Evolutionary conservation across 2,797 vertebrate genomes (phyloP).

Genomic region (Ptychobarbus kaznakovi): DNA sequence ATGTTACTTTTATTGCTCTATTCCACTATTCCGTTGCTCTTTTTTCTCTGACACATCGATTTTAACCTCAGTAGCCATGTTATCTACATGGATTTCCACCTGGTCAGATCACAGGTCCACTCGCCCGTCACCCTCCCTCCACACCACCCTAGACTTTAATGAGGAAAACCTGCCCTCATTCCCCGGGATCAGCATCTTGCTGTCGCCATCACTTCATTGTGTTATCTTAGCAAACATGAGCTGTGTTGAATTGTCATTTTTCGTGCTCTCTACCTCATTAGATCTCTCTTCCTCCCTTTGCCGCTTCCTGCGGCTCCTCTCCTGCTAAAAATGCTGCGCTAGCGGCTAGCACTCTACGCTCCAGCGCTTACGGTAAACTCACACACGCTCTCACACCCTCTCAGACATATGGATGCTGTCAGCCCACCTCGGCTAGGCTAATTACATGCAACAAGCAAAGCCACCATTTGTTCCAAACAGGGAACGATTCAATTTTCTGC

Average conservation of each 20-base stretch:
- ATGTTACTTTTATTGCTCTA: not conserved
- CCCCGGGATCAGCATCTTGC: slow-evolving; percentile 24
- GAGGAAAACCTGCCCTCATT: slow-evolving; percentile 14
- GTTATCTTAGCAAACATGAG: slow-evolving; percentile 51
- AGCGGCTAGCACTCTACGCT: slow-evolving; percentile 53
- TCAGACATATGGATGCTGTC: slow-evolving; percentile 65
- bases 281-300: slow-evolving; percentile 47
- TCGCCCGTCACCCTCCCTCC: not conserved
- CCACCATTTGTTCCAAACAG: slow-evolving; percentile 65
- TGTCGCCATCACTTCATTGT: slow-evolving; percentile 30
- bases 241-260: slow-evolving; percentile 44
- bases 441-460: slow-evolving; percentile 66
- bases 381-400: slow-evolving; percentile 49
- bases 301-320: slow-evolving; percentile 35
- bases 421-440: slow-evolving; percentile 57
- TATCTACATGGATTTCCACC: slow-evolving; percentile 12
- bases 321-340: slow-evolving; percentile 55
- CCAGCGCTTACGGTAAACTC: slow-evolving; percentile 59
- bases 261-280: slow-evolving; percentile 53
- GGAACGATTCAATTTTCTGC: slow-evolving; percentile 64
- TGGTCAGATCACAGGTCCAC: slow-evolving; percentile 15
- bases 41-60: slow-evolving; percentile 4
- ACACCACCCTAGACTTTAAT: slow-evolving; percentile 30
- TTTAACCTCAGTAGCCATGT: not conserved
- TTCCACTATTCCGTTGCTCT: not conserved